A percentile compares a stretch with the other conserved stretches of the same genome.
phyloP scores from a whole-genome alignment of 2,888 invertebrate genomes.

The Troides helena region DNA sequence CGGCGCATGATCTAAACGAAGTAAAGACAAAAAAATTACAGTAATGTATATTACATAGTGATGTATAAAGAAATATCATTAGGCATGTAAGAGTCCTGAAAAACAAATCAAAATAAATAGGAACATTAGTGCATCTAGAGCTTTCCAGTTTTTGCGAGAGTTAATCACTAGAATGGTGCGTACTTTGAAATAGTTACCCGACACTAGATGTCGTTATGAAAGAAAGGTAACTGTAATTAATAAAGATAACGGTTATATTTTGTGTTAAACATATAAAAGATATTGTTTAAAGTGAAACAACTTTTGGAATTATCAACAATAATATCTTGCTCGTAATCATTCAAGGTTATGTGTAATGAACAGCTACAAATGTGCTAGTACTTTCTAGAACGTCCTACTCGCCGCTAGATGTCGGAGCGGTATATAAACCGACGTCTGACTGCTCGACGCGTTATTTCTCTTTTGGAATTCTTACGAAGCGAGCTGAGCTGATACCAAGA shows the following conservation, averaged over 20 bases:
- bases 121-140: not conserved
- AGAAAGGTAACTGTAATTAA: not conserved
- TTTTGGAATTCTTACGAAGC: constrained; percentile 2
- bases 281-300: not conserved
- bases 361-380: constrained; percentile 14
- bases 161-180: not conserved
- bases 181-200: not conserved
- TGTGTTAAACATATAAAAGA: not conserved
- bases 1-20: too few species aligned
- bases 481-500: not conserved
- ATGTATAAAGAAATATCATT: too few species aligned
- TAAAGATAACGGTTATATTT: not conserved
- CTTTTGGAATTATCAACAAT: not conserved
- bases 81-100: not conserved
- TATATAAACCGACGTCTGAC: constrained; percentile 18
- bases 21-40: too few species aligned
- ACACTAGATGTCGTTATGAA: constrained; percentile 28
- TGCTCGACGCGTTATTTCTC: constrained; percentile 4
- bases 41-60: too few species aligned
- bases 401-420: constrained; percentile 24
- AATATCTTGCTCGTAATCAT: not conserved
- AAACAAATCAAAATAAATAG: constrained; percentile 1
- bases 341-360: not conserved
- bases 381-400: constrained; percentile 27
- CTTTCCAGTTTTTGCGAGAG: constrained; percentile 21